Evolutionary conservation across 1,140 invertebrate genomes (phyloP), one percentile per base, ranked within the genome.

Genomic region (Drosophila chauvacae): DNA sequence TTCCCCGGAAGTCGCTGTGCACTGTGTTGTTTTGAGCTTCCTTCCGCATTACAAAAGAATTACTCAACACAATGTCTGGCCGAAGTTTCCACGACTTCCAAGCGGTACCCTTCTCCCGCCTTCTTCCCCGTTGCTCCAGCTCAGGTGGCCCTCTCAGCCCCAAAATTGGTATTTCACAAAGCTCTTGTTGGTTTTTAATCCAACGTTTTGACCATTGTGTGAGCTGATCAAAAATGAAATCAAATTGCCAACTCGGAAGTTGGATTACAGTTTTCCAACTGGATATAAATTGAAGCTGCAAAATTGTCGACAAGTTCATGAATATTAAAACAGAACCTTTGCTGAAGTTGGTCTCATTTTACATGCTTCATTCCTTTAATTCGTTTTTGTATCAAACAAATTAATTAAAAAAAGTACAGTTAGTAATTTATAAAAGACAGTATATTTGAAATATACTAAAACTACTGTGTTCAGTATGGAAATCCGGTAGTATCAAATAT

Each of bases 1-100:
- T 53, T 30, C 35, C 28, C 57, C 58, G 76, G 72, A 88, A 83
- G 70, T 83, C 64, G 80, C 71, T 57, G 77, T 69, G 71, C 77
- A 53, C 71, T 87, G 83, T 87, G 83, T 88, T 83, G 72, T 83
- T 83, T 77, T 70, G 72, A 57, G 69, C 80, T 88, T 87, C 84
- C 84, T 88, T 87, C 84, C 84, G 84, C 84, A 77, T 87, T 88
- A 88, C 80, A 87, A 87, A 87, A 84, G 84, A 87, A 87, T 88
- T 87, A 88, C 84, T 88, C 84, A 88, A 88, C 80, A 84, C 72
- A 88, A 84, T 88, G 80, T 83, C 80, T 82, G 80, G 63, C 57
- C 47, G 45, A 82, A 87, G 76, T 82, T 80, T 56, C 60, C 59
- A 61, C 57, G 51, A 30, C 58, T 41, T 33, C 33, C 39, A 10